phyloP scores from a whole-genome alignment of 2,888 invertebrate species.

The Leptopilina drosophilae region DNA sequence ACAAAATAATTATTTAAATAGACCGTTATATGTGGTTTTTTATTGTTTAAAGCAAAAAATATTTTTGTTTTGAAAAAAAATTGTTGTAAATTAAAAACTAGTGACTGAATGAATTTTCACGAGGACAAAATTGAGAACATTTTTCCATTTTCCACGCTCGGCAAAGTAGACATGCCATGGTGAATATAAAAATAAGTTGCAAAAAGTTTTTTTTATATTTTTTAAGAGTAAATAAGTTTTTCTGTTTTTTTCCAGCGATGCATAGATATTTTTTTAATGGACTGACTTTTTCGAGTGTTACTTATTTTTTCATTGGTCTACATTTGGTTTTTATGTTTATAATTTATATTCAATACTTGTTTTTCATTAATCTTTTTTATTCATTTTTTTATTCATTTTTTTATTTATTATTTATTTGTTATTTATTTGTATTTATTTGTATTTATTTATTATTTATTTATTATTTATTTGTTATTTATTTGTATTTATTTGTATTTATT shows the following conservation, averaged over 20 bases:
- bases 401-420: too few relatives aligned
- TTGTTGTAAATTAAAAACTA: background rate
- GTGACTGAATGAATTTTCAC: conserved; percentile 1
- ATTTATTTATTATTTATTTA: too few relatives aligned
- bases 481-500: too few relatives aligned
- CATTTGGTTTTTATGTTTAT: too few relatives aligned
- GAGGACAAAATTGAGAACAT: too few relatives aligned
- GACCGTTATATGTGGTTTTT: background rate
- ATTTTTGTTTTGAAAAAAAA: background rate
- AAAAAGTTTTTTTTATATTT: background rate
- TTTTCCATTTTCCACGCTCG: too few relatives aligned
- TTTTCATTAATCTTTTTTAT: too few relatives aligned
- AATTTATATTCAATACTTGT: too few relatives aligned
- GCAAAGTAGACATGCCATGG: background rate
- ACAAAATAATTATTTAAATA: too few relatives aligned
- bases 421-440: too few relatives aligned
- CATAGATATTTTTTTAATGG: conserved; percentile 1
- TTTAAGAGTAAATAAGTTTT: background rate
- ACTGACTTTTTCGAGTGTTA: conserved; percentile 1
- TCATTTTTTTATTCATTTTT: too few relatives aligned
- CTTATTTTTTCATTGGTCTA: background rate
- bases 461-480: too few relatives aligned
- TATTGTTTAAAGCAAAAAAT: background rate
- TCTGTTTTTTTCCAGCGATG: background rate
- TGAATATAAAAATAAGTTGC: conserved; percentile 9